A percentile compares a stretch with the other conserved stretches of the same genome.
Conservation (phyloP, 1,140 invertebrate genomes). For the Calosoma granatense region DNA sequence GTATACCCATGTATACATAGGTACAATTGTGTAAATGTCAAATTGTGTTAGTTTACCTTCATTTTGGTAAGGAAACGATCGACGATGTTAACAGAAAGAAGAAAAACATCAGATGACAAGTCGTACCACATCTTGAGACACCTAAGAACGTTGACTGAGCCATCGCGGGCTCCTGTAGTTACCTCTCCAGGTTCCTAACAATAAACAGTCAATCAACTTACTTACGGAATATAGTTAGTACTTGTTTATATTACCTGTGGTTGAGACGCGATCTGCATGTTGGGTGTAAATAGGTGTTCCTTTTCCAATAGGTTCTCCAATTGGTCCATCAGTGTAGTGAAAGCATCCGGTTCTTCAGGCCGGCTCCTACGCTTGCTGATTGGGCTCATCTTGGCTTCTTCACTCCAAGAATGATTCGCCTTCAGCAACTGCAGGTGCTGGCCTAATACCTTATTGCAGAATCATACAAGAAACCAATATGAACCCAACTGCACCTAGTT, state of each 20-base stretch:
- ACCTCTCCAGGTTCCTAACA: constrained; percentile 44
- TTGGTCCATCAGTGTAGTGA: not conserved
- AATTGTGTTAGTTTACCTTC: no score
- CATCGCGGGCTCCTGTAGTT: constrained; percentile 59
- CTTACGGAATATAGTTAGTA: not conserved
- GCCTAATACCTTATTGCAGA: not conserved
- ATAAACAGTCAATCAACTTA: not conserved
- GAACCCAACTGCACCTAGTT: no score
- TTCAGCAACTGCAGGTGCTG: not conserved
- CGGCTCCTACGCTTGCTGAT: not conserved
- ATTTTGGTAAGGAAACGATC: constrained; percentile 32
- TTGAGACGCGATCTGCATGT: not conserved
- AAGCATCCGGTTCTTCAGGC: not conserved
- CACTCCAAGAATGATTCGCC: not conserved
- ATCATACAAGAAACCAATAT: no score
- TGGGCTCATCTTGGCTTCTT: not conserved
- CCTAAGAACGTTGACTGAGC: constrained; percentile 63
- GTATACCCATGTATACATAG: no score
- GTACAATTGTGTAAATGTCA: no score
- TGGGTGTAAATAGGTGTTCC: not conserved
- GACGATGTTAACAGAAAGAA: constrained; percentile 63
- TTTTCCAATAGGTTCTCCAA: not conserved
- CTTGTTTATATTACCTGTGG: not conserved
- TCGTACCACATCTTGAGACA: constrained; percentile 76
- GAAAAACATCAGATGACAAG: constrained; percentile 61